Evolutionary conservation across 2,113 vertebrate species (phyloP).

Genomic region (Machaerirhynchus nigripectus): DNA sequence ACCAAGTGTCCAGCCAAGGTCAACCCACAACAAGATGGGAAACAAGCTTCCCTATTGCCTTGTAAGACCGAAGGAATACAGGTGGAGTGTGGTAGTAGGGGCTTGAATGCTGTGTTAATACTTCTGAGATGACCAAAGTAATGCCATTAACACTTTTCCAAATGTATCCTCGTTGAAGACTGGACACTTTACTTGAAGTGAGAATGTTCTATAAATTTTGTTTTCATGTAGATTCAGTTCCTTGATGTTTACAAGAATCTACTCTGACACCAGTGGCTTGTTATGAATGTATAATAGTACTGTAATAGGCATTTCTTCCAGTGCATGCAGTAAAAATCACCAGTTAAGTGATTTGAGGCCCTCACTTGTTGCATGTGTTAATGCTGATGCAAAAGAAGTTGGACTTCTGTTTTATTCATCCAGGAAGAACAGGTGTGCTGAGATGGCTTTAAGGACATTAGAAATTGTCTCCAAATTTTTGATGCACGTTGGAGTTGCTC

Average conservation of each 20-base stretch:
- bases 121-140: not conserved
- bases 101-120: not conserved
- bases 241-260: not conserved
- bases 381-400: not conserved
- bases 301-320: not conserved
- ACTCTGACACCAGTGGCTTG: not conserved
- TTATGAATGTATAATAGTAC: not conserved
- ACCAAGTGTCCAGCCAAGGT: not conserved
- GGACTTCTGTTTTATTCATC: not conserved
- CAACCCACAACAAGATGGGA: not conserved
- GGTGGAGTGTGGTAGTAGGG: not conserved
- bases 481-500: rapidly evolving
- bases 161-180: rapidly evolving
- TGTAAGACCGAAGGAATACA: not conserved
- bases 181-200: not conserved
- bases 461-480: not conserved
- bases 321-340: not conserved
- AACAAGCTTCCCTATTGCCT: not conserved
- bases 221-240: not conserved
- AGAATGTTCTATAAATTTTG: not conserved
- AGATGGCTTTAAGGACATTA: not conserved
- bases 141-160: not conserved
- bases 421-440: not conserved
- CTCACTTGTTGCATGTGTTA: not conserved
- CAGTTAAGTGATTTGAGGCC: not conserved